These are phyloP conservation scores for Hemicentrotus pulcherrimus DNA, from an alignment of 35 echinoderm and acorn worm genomes.

Conservation along the genomic window DNA sequence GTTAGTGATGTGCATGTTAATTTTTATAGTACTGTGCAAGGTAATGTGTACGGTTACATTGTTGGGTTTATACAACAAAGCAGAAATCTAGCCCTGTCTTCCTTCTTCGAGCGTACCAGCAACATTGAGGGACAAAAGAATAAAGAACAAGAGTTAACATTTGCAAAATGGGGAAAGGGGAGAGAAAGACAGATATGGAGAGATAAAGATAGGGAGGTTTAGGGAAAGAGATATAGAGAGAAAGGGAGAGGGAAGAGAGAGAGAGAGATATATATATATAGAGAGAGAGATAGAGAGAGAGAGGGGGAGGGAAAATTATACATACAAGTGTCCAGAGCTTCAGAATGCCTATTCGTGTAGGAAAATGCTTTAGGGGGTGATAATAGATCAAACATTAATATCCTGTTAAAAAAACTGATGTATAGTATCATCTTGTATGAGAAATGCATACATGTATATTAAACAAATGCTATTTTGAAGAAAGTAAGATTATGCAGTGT, in stretches of 20 bases:
- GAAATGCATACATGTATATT: neutral
- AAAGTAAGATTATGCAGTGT: neutral
- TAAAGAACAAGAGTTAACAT: neutral
- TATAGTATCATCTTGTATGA: neutral
- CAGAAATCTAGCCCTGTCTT: too few species aligned
- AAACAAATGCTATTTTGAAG: neutral
- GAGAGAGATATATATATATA: neutral
- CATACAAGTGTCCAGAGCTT: neutral
- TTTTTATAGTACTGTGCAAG: too few species aligned
- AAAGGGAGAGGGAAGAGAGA: neutral
- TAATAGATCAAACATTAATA: constrained; percentile 14
- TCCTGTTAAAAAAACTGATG: neutral
- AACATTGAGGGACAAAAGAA: neutral
- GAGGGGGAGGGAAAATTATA: neutral
- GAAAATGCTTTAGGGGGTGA: neutral
- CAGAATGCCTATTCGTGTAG: neutral
- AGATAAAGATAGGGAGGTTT: neutral
- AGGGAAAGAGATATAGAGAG: too few species aligned
- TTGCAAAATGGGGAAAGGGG: neutral
- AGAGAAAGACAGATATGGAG: neutral
- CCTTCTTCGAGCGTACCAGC: neutral
- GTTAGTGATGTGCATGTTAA: too few species aligned
- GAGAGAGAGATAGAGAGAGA: neutral
- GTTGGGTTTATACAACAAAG: too few species aligned
- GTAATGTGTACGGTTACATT: too few species aligned